These are phyloP conservation scores for Drosophila fungiperda DNA, from an alignment of 2,888 invertebrate species.

Conservation along the genomic window DNA sequence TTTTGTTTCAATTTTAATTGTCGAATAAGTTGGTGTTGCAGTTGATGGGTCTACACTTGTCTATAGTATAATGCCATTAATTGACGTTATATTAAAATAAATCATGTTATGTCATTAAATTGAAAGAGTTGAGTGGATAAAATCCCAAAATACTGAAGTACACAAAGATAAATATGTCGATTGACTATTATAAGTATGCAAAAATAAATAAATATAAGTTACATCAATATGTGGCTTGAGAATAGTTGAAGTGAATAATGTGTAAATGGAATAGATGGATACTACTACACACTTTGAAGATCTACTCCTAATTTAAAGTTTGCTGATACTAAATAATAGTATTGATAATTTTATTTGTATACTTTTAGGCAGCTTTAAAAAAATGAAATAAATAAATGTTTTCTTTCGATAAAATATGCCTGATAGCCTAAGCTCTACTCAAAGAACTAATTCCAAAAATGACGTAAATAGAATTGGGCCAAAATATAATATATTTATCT, in stretches of 20 bases:
- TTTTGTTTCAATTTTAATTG: background rate
- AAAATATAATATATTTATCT: background rate
- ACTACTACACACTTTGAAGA: background rate
- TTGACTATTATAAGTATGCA: background rate
- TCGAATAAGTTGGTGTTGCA: background rate
- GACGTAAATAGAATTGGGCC: background rate
- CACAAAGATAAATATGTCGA: background rate
- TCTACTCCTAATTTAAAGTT: background rate
- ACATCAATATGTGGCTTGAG: background rate
- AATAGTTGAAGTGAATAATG: background rate
- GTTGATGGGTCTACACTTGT: background rate
- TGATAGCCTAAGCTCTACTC: background rate
- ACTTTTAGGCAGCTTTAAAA: slow-evolving; percentile 13
- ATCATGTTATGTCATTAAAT: background rate
- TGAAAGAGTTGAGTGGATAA: background rate
- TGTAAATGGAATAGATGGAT: background rate
- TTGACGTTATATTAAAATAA: background rate
- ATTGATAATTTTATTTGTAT: background rate
- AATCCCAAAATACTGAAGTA: background rate
- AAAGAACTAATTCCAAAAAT: background rate
- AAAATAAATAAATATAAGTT: background rate
- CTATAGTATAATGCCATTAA: background rate
- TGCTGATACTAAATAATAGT: background rate
- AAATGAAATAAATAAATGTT: background rate
- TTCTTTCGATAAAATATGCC: background rate